Evolutionary conservation across 64 coral and sea anemone species (phyloP).

Genomic region (Stichodactyla helianthus): DNA sequence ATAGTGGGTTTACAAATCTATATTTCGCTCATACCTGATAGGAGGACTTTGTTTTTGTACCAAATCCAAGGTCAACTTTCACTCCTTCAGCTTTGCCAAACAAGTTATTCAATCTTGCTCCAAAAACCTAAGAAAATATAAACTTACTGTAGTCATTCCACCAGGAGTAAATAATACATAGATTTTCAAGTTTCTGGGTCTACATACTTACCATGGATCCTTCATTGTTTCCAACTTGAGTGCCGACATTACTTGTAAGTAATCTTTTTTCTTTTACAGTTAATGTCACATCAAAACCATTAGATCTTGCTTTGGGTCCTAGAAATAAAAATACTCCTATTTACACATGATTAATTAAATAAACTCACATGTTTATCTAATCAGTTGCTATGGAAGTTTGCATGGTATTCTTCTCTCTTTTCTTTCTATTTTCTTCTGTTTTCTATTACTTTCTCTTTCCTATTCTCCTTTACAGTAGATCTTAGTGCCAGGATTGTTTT

Average conservation of each 20-base stretch:
- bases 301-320: slow-evolving; percentile 42
- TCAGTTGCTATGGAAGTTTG: no score
- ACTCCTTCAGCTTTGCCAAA: slow-evolving; percentile 83
- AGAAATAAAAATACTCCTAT: background rate
- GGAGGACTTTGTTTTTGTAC: slow-evolving; percentile 83
- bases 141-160: background rate
- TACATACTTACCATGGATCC: slow-evolving; percentile 78
- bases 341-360: no score
- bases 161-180: no score
- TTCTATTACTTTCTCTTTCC: background rate
- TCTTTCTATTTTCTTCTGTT: background rate
- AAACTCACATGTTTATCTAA: no score
- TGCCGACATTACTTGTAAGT: slow-evolving; percentile 63
- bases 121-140: slow-evolving; percentile 56
- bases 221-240: slow-evolving; percentile 95
- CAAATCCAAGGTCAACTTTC: slow-evolving; percentile 80
- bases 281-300: slow-evolving; percentile 79
- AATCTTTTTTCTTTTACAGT: slow-evolving; percentile 71
- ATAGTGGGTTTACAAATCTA: background rate
- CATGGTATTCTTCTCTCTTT: background rate
- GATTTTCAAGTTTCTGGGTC: background rate
- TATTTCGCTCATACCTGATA: slow-evolving; percentile 50
- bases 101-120: slow-evolving; percentile 69
- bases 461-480: no score
- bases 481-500: no score